A percentile compares a stretch with the other conserved stretches of the same genome.
These are phyloP conservation scores for Alloscopus bannaensis DNA, from an alignment of 2,888 invertebrate species.

Conservation along the genomic window DNA sequence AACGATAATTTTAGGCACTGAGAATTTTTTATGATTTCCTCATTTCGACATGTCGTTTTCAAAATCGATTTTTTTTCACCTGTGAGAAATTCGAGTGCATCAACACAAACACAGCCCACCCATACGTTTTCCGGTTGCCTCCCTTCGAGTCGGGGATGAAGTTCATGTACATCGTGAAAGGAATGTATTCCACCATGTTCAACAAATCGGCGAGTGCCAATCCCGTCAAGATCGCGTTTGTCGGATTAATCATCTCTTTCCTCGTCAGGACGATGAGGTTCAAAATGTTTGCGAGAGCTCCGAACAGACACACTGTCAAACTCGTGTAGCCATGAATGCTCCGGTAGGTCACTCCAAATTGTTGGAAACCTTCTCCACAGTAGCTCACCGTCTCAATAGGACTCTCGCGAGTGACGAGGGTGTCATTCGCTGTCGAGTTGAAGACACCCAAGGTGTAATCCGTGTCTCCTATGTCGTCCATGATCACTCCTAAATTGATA, in stretches of 20 bases:
- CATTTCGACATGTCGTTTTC: too few relatives aligned
- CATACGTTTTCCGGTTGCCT: constrained; percentile 78
- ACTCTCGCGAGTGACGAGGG: too few relatives aligned
- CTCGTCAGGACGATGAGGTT: constrained; percentile 91
- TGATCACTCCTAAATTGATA: too few relatives aligned
- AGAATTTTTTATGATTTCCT: too few relatives aligned
- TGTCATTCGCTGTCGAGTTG: too few relatives aligned
- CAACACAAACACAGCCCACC: constrained; percentile 89
- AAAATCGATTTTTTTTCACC: too few relatives aligned
- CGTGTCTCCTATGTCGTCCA: too few relatives aligned
- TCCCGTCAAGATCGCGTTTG: constrained; percentile 81
- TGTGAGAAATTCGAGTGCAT: constrained; percentile 91
- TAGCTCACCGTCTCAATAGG: too few relatives aligned
- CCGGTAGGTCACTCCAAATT: constrained; percentile 81
- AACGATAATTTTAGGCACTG: too few relatives aligned
- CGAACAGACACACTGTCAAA: constrained; percentile 89
- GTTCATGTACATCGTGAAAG: constrained; percentile 83
- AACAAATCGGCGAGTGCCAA: constrained; percentile 86
- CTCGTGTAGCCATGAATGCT: constrained; percentile 89
- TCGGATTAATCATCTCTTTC: constrained; percentile 88
- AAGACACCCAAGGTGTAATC: too few relatives aligned
- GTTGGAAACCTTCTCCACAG: too few relatives aligned
- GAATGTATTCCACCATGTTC: constrained; percentile 91
- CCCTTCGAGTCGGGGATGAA: constrained; percentile 76
- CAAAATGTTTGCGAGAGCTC: constrained; percentile 89